Percentiles rank a stretch among this genome's conserved stretches.
Evolutionary conservation across 2,113 vertebrate genomes (phyloP).

Genomic region (Equus przewalskii): DNA sequence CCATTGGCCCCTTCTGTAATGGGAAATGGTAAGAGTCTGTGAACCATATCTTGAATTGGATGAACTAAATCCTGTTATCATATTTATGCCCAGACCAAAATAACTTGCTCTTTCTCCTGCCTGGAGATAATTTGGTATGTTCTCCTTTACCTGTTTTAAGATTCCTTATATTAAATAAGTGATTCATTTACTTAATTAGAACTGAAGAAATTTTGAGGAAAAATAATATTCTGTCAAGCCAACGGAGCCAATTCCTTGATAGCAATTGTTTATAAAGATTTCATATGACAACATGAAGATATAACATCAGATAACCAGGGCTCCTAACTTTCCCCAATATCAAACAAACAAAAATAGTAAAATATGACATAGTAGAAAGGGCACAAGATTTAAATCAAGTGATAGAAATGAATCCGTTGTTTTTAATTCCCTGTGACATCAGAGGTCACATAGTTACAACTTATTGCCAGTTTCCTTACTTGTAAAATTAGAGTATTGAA

Average conservation of each 20-base stretch:
- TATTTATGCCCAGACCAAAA: conserved; percentile 5
- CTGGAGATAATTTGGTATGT: background rate
- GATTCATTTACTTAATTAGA: background rate
- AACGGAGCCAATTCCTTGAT: background rate
- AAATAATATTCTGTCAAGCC: background rate
- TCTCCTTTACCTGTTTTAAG: background rate
- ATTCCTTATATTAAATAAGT: background rate
- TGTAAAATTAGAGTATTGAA: background rate
- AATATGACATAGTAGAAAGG: background rate
- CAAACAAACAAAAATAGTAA: conserved; percentile 42
- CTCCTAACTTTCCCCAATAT: background rate
- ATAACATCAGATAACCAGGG: background rate
- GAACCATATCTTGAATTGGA: background rate
- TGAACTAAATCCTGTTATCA: background rate
- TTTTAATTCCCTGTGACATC: background rate
- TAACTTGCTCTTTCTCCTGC: background rate
- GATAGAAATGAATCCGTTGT: background rate
- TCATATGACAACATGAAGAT: background rate
- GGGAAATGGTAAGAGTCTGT: background rate
- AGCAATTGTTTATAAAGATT: background rate
- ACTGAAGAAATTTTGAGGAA: background rate
- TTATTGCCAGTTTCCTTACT: background rate
- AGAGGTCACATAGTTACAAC: background rate
- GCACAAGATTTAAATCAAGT: background rate
- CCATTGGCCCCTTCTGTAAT: background rate